Conservation (phyloP, 2,797 vertebrate species). For the Rhinoraja longicauda region DNA sequence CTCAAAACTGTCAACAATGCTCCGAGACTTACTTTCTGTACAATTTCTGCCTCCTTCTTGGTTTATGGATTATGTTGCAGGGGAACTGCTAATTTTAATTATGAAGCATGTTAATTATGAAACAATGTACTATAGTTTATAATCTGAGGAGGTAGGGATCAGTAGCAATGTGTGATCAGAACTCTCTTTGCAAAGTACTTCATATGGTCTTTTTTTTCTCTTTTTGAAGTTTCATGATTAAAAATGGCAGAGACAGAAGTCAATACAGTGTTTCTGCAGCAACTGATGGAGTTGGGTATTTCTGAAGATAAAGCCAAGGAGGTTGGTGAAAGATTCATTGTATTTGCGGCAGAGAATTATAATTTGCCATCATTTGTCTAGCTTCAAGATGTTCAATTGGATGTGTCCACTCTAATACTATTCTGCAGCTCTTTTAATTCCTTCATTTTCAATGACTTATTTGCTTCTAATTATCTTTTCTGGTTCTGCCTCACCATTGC, state of each 20-base stretch:
- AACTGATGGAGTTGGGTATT: conserved; percentile 70
- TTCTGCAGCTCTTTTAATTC: background rate
- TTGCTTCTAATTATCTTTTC: background rate
- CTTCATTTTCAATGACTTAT: background rate
- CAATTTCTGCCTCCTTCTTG: too few species aligned
- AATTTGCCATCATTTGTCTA: background rate
- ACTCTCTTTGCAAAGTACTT: background rate
- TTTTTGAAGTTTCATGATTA: background rate
- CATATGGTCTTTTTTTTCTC: background rate
- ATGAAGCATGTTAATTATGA: background rate
- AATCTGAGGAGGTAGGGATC: too few species aligned
- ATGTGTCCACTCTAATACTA: background rate
- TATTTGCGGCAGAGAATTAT: background rate
- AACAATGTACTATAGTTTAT: background rate
- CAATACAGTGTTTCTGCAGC: conserved; percentile 66
- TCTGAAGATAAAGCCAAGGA: conserved; percentile 72
- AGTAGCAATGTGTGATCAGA: background rate
- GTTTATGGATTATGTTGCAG: background rate
- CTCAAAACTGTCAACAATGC: background rate
- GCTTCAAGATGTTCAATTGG: background rate
- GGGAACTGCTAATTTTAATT: background rate
- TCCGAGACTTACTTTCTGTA: background rate
- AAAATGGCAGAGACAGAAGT: conserved; percentile 48
- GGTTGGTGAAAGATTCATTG: conserved; percentile 49
- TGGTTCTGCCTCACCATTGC: background rate